These are phyloP conservation scores for Galerucella calmariensis DNA, from an alignment of 2,888 invertebrate genomes.

Conservation along the genomic window DNA sequence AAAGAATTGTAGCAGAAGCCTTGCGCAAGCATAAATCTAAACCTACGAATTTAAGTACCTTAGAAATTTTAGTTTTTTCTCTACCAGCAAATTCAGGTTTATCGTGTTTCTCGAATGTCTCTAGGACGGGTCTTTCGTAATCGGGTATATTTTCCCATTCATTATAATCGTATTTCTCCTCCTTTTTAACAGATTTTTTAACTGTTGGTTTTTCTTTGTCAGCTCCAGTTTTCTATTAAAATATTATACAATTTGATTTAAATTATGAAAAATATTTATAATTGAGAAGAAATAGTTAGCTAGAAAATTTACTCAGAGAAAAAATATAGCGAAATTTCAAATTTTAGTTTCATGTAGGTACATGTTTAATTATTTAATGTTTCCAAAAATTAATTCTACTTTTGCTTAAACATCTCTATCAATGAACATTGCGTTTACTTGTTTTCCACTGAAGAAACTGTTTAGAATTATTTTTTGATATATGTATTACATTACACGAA, in stretches of 20 bases:
- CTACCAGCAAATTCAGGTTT: slow-evolving; percentile 67
- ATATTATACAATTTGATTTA: slow-evolving; percentile 21
- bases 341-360: no score
- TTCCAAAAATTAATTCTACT: not conserved
- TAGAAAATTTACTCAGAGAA: not conserved
- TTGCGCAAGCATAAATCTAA: not conserved
- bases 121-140: slow-evolving; percentile 80
- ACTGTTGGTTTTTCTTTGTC: slow-evolving; percentile 52
- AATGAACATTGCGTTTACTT: not conserved
- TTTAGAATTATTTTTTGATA: not conserved
- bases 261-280: slow-evolving; percentile 26
- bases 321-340: not conserved
- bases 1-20: not conserved
- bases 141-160: slow-evolving; percentile 70
- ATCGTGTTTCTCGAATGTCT: slow-evolving; percentile 71
- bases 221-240: slow-evolving; percentile 55
- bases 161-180: slow-evolving; percentile 52
- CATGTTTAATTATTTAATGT: not conserved
- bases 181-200: slow-evolving; percentile 54
- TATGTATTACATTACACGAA: not conserved
- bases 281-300: slow-evolving; percentile 9
- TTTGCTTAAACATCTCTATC: not conserved
- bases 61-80: slow-evolving; percentile 63
- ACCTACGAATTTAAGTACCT: slow-evolving; percentile 54
- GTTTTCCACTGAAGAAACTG: not conserved